phyloP scores from a whole-genome alignment of 2,888 invertebrate genomes.

The Reticulitermes lucifugus region DNA sequence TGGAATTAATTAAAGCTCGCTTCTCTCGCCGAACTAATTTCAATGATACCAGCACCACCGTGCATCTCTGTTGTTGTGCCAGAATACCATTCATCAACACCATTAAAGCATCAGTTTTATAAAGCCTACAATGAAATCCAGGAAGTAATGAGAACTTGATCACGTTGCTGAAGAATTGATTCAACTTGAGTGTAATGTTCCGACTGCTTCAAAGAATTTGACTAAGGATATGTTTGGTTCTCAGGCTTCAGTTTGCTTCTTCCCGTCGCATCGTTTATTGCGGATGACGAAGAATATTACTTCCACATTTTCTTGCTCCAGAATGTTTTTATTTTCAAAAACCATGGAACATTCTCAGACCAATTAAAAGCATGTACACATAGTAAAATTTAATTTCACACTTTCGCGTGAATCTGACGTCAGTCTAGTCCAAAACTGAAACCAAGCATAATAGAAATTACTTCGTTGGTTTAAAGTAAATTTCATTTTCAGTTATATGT shows the following conservation, averaged over 20 bases:
- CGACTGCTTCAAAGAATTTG: not conserved
- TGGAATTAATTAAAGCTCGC: conserved; percentile 36
- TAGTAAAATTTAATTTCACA: too few species aligned
- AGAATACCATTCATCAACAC: conserved; percentile 36
- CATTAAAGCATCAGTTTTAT: conserved; percentile 29
- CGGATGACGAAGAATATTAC: too few species aligned
- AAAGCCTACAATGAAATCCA: conserved; percentile 13
- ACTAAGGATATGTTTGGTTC: not conserved
- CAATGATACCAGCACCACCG: conserved; percentile 25
- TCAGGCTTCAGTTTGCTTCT: not conserved
- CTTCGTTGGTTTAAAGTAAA: too few species aligned
- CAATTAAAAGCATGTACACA: too few species aligned
- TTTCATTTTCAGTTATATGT: too few species aligned
- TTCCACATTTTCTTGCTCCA: too few species aligned
- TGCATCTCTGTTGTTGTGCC: conserved; percentile 7
- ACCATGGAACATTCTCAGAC: too few species aligned
- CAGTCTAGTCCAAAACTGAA: too few species aligned
- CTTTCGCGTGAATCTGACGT: too few species aligned
- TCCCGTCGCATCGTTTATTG: too few species aligned
- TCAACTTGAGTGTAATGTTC: not conserved
- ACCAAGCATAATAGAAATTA: too few species aligned
- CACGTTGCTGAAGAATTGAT: not conserved
- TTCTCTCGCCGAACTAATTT: conserved; percentile 21
- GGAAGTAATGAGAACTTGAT: conserved; percentile 33
- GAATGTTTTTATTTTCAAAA: too few species aligned